phyloP scores from a whole-genome alignment of 30 jellyfish, hydroid and myxozoan species.

The Hydra vulgaris region DNA sequence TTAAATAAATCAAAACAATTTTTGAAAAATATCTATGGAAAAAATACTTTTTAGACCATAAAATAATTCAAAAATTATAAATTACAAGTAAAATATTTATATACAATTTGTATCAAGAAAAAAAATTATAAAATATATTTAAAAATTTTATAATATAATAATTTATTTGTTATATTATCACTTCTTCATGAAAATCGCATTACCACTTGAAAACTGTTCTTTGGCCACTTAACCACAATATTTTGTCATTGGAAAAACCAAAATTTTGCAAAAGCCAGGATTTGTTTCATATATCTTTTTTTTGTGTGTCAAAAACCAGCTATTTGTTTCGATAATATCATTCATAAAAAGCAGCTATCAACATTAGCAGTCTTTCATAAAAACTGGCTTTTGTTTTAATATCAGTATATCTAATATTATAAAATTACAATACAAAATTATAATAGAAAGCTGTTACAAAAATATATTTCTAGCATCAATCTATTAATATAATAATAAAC shows the following conservation, averaged over 20 bases:
- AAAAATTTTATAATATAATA: not conserved
- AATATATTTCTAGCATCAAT: too few relatives aligned
- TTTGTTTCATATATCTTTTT: too few relatives aligned
- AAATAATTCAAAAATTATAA: not conserved
- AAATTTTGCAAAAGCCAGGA: too few relatives aligned
- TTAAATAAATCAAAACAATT: not conserved
- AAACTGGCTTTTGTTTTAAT: conserved; percentile 25
- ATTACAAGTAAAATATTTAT: not conserved
- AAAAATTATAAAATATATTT: not conserved
- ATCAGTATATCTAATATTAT: conserved; percentile 18
- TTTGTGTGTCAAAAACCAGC: too few relatives aligned
- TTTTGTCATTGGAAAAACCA: too few relatives aligned
- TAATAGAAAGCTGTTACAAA: too few relatives aligned
- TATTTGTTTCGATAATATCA: too few relatives aligned
- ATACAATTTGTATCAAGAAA: not conserved
- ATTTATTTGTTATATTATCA: not conserved
- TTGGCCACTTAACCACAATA: too few relatives aligned
- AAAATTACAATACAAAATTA: not conserved
- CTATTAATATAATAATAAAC: too few relatives aligned
- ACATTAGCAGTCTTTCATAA: conserved; percentile 10
- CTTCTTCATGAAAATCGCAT: too few relatives aligned
- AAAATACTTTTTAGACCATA: not conserved
- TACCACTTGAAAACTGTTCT: too few relatives aligned
- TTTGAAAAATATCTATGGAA: not conserved
- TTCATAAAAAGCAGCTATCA: too few relatives aligned